phyloP scores from a whole-genome alignment of 2,113 vertebrate genomes.

The Excalfactoria chinensis region DNA sequence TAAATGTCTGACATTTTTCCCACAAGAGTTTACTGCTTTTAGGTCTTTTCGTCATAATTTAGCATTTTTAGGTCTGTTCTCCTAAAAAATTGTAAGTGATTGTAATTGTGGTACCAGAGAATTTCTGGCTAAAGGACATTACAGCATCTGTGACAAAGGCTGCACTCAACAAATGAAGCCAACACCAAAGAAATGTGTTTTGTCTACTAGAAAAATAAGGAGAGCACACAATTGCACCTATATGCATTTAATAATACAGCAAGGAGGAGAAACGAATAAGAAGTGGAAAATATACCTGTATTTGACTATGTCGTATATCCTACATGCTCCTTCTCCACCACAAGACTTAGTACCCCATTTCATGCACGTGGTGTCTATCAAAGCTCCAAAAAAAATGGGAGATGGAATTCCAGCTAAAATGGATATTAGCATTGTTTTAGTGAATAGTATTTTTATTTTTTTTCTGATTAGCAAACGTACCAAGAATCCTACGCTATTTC shows the following conservation, averaged over 20 bases:
- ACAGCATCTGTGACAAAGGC: background rate
- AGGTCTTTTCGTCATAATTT: background rate
- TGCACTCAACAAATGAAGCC: background rate
- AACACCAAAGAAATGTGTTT: background rate
- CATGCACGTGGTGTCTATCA: constrained; percentile 92
- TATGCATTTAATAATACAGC: background rate
- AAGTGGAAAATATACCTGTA: constrained; percentile 81
- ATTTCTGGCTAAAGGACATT: background rate
- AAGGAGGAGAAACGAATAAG: background rate
- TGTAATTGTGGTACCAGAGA: background rate
- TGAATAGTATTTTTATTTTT: background rate
- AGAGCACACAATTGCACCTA: background rate
- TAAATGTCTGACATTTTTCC: background rate
- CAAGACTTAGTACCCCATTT: constrained; percentile 89
- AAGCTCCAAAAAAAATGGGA: constrained; percentile 92
- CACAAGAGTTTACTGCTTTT: background rate
- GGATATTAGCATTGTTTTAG: background rate
- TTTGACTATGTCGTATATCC: constrained; percentile 82
- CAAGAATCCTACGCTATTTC: background rate
- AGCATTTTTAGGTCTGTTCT: background rate
- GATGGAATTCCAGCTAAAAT: constrained; percentile 91
- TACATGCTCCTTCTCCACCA: constrained; percentile 85
- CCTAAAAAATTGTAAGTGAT: background rate
- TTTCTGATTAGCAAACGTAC: background rate
- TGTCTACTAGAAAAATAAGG: background rate